These are phyloP conservation scores for Electrona antarctica DNA, from an alignment of 2,113 vertebrate species.

Conservation along the genomic window DNA sequence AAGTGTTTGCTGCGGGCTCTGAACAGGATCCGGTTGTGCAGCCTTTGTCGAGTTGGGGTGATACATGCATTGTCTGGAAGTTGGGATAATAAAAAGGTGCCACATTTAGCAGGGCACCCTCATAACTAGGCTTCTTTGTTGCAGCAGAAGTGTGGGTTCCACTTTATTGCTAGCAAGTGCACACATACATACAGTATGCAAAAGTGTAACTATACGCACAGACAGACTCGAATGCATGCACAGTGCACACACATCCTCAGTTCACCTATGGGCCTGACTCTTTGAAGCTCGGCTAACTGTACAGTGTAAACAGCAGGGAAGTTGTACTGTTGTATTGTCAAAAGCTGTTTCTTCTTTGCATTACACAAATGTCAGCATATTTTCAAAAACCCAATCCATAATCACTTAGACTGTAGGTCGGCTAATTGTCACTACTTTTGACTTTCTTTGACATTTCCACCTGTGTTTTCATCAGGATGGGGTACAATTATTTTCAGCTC, in stretches of 20 bases:
- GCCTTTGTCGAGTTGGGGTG: constrained; percentile 64
- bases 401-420: too few species aligned
- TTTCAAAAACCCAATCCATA: too few species aligned
- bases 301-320: constrained; percentile 9
- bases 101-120: constrained; percentile 28
- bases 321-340: constrained; percentile 21
- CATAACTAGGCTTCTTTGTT: constrained; percentile 41
- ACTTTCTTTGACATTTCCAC: too few species aligned
- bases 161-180: constrained; percentile 6
- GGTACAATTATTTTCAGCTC: too few species aligned
- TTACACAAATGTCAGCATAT: background rate
- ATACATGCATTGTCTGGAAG: constrained; percentile 61
- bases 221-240: background rate
- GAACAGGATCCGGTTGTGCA: constrained; percentile 67
- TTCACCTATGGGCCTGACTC: background rate
- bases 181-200: background rate
- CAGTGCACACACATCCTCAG: background rate
- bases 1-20: constrained; percentile 65
- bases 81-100: constrained; percentile 52
- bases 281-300: constrained; percentile 32
- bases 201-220: too few species aligned
- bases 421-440: too few species aligned
- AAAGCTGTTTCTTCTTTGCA: constrained; percentile 20
- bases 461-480: too few species aligned
- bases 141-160: constrained; percentile 34